Base-by-base conservation (phyloP, 2,113 vertebrate genomes). In the Ancistrus triradiatus region DNA sequence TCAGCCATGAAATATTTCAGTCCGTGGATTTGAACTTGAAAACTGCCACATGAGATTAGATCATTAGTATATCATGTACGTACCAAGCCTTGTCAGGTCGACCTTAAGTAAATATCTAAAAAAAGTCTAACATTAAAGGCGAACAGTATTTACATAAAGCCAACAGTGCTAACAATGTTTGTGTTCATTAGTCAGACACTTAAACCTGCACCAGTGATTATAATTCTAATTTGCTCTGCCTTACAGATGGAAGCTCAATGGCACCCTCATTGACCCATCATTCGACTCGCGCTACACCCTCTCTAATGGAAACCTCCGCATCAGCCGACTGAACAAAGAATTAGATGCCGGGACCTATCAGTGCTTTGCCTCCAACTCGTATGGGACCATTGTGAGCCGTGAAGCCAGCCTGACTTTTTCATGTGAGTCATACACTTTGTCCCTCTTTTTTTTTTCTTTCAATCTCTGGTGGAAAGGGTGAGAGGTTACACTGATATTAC, bases 181-280 rank as follows among this genome's bases (percentile, higher is more conserved):
- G 13, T 19, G 9, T 22, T 37, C 4, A 37, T 37, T 9, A 37
- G 14, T 11, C 35, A 4, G 9, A 13, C 14, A 11, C 5, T 11
- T 15, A 21, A 64, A 43, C 15, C 35, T 51, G 27, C 27, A 14
- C 48, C 35, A 52, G 6, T 21, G 18, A 22, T n/a, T 43, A 42
- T 11, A 25, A 21, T 13, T 2, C 78, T 77, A 77, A 64, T 78
- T 58, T 65, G 74, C 46, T 53, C 47, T 80, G 70, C 0, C 1
- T 60, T 22, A n/a, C 19, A 98, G 96, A 84, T 98, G 96, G 96
- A 96, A 90, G 85, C 82, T 95, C 73, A 98, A 98, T 25, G 91
- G 92, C n/a, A 92, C 90, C 9, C 83, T 85, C 43, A 83, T 98
- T 38, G 89, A 86, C 74, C 74, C 86, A 8, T 85, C 86, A 75